Evolutionary conservation across 1,140 invertebrate species (phyloP), one percentile per base, ranked within the genome.

Genomic region (Daktulosphaira vitifoliae): DNA sequence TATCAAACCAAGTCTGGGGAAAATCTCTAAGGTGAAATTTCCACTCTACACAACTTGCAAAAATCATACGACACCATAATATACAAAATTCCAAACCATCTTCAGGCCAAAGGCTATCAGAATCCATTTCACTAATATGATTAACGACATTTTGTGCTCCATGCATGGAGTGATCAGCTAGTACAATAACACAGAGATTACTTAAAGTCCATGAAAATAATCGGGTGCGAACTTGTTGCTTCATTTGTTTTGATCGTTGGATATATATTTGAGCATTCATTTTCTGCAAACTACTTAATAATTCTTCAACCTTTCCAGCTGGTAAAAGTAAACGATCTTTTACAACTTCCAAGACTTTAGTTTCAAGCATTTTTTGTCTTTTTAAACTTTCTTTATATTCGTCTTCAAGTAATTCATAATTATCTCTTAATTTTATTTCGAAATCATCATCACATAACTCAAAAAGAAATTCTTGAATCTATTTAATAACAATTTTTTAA

Each of bases 401-500:
- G 73, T 99, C 96, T 72, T 93, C 92, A 20, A 97, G 73, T 0
- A 98, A 77, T 72, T 97, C 94, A 74, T 94, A 98, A 75, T 97
- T 98, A 71, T 97, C 92, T 2, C 93, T 81, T 2, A 99, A 77
- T 72, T 91, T 92, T 0, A 98, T 92, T 79, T 99, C 96, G 74
- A 99, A 98, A 1, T 94, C 93, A 84, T 99, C 96, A 75, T 99
- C 96, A 68, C 87, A 88, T 74, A 98, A 84, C 78, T 97, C 91
- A 65, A 98, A 84, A 3, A 87, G 73, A 73, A 93, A 86, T 70
- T 88, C 86, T 73, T 88, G 87, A 18, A 89, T 81, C 85, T 88
- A 68, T 51, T n/a, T n/a, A n/a, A n/a, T n/a, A n/a, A n/a, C n/a
- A n/a, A n/a, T n/a, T n/a, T n/a, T n/a, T n/a, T n/a, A n/a, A n/a